A percentile compares a stretch with the other conserved stretches of the same genome.
These are phyloP conservation scores for Heteropelma amictum DNA, from an alignment of 2,888 invertebrate genomes.

Conservation along the genomic window DNA sequence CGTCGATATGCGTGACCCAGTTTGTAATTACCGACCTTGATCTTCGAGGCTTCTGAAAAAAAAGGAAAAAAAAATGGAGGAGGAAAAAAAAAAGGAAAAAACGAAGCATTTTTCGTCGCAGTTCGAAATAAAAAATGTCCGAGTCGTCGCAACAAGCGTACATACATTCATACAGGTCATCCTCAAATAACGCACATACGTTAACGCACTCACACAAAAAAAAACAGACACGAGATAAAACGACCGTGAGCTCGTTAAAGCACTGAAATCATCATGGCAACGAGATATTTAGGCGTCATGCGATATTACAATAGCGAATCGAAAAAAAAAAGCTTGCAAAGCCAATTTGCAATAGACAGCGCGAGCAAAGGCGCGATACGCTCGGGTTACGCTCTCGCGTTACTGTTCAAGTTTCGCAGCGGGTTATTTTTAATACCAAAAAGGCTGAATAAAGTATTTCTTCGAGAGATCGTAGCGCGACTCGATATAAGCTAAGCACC, in stretches of 20 bases:
- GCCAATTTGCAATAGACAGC: conserved; percentile 14
- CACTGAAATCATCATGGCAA: conserved; percentile 49
- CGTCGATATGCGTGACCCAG: background rate
- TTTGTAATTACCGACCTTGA: conserved; percentile 27
- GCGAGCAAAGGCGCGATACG: conserved; percentile 46
- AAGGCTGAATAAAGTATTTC: conserved; percentile 58
- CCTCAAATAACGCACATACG: background rate
- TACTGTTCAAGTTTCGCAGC: conserved; percentile 52
- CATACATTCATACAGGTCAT: background rate
- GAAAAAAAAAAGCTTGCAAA: background rate
- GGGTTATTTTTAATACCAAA: conserved; percentile 64
- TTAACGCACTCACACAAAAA: background rate
- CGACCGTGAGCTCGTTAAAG: conserved; percentile 57
- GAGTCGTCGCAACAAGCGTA: background rate
- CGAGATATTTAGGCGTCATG: conserved; percentile 55
- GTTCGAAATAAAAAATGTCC: conserved; percentile 11
- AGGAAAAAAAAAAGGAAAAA: conserved; percentile 42
- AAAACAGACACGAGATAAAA: conserved; percentile 22
- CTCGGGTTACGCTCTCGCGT: conserved; percentile 54
- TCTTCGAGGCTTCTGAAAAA: conserved; percentile 63
- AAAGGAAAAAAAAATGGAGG: conserved; percentile 42
- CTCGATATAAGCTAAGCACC: conserved; percentile 45
- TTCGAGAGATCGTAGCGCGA: conserved; percentile 57
- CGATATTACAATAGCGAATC: conserved; percentile 57
- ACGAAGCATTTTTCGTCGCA: conserved; percentile 39